Evolutionary conservation across 2,113 vertebrate species (phyloP), one percentile per base, ranked within the genome.

Genomic region (Austrofundulus limnaeus): DNA sequence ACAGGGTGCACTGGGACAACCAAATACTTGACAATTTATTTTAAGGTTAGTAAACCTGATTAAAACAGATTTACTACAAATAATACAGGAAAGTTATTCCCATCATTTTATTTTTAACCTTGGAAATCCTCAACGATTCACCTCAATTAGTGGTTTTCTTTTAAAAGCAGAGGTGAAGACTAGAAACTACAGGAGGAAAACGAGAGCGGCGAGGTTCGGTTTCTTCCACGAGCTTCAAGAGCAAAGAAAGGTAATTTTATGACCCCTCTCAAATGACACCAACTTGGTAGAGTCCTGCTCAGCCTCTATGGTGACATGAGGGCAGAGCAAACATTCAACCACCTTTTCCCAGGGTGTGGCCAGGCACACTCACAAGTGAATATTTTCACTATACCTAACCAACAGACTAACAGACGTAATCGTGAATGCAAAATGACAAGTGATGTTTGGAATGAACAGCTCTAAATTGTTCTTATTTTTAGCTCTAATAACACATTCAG

Each of bases 251-350:
- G 7, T 57, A 9, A 19, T 43, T 25, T 23, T 19, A 23, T 28
- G 24, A 52, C 53, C 75, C 75, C 82, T 72, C 52, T 49, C 10
- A 37, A n/a, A 42, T 61, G 6, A 64, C 19, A 64, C 17, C 25
- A 24, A 85, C 70, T 83, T 92, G 94, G 95, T 88, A 92, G 74
- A 69, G 83, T 83, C 82, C 16, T 4, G 64, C 72, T 76, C 31
- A 13, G 78, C 65, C 73, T 77, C 86, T 84, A 83, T 85, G 71
- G 91, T 81, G 87, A 92, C 90, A 45, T 67, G 42, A 71, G 72
- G 70, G 82, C 80, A 85, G 65, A 65, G 48, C 56, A 54, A 69
- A 86, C 49, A 75, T 42, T 72, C 63, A 39, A 51, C 72, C 88
- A 89, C 87, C 86, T 80, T 87, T 81, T 76, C 62, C 52, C 42